Percentiles rank a stretch among this genome's conserved stretches.
phyloP scores from a whole-genome alignment of 2,113 vertebrate genomes.

The Psilopsiagon aymara region DNA sequence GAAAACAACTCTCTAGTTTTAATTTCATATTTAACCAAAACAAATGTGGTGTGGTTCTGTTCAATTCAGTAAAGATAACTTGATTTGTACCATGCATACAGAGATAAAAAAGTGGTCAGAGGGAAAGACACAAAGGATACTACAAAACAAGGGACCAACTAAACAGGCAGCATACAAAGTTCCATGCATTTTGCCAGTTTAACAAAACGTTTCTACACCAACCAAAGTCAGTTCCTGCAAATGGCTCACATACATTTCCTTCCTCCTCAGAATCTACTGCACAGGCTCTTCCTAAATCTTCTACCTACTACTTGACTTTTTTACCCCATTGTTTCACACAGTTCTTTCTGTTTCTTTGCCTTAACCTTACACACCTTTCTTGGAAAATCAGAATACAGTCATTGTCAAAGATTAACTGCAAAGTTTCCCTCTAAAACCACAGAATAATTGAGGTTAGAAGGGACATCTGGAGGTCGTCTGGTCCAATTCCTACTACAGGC shows the following conservation, averaged over 20 bases:
- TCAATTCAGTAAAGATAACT: neutral
- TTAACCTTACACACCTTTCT: neutral
- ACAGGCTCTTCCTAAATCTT: neutral
- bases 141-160: neutral
- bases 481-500: neutral
- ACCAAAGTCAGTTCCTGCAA: neutral
- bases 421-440: neutral
- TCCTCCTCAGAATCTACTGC: neutral
- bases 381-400: neutral
- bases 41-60: neutral
- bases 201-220: neutral
- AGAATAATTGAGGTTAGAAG: neutral
- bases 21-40: slow-evolving; percentile 57
- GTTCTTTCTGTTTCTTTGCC: neutral
- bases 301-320: neutral
- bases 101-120: neutral
- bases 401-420: neutral
- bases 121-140: neutral
- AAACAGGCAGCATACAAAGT: neutral
- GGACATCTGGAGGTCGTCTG: neutral
- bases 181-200: neutral
- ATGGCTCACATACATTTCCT: neutral
- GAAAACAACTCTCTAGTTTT: slow-evolving; percentile 39
- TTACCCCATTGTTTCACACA: neutral
- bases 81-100: neutral